Evolutionary conservation across 2,797 vertebrate genomes (phyloP), one percentile per base, ranked within the genome.

Genomic region (Gymnocypris eckloni): DNA sequence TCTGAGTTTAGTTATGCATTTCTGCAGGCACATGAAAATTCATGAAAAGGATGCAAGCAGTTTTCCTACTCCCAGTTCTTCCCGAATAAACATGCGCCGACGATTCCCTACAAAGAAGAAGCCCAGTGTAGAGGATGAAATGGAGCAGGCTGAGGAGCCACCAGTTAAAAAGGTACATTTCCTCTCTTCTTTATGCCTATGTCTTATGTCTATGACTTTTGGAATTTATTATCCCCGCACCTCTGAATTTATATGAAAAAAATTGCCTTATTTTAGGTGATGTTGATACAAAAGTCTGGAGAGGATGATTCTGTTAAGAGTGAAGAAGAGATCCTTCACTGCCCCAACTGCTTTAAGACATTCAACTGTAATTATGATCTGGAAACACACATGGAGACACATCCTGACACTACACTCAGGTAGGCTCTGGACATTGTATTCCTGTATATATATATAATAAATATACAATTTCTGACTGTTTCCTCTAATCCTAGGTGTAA

Each of bases 1-100:
- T 45, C 41, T 54, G 16, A 43, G 10, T 54, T 78, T 71, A 41
- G 20, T 33, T 80, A 3, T 79, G 2, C 22, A 41, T 85, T 79
- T 33, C 89, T 86, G 70, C 91, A 99, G 98, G 92, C 98, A 99
- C 85, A 99, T 99, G 98, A 99, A 99, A 95, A 99, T 99, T 89
- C 98, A 99, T 0, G 98, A 99, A 90, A 99, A 99, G 93, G 98
- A 99, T 91, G 96, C 97, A 0, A 96, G 92, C 82, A 94, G 94
- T 45, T 86, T 95, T 7, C 82, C 94, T 0, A 93, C 94, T 13
- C 87, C 95, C 59, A 97, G 96, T 39, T 97, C 97, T 4, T 96
- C 96, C 0, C 97, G 97, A 2, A 96, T 97, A 0, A 94, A 94
- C 91, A 99, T 98, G 87, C 96, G 97, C 45, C 93, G 97, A 82